Evolutionary conservation across 2,113 vertebrate genomes (phyloP), one percentile per base, ranked within the genome.

Genomic region (Glaucidium brasilianum): DNA sequence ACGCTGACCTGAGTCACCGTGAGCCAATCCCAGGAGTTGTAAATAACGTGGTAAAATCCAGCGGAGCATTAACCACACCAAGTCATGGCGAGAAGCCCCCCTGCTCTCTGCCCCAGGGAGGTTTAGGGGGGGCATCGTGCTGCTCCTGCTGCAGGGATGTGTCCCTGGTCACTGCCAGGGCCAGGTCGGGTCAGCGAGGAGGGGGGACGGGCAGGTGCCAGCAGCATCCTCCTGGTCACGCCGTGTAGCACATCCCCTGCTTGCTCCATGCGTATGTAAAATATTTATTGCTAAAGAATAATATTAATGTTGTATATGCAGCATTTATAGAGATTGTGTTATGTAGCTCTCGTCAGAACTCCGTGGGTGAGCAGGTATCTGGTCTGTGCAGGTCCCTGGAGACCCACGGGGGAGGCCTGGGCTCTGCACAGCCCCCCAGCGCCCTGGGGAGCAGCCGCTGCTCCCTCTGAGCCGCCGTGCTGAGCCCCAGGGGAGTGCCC

Each of bases 341-440:
- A 6, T 0, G 3, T 2, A 9, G 25, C 2, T 3, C 45, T 3
- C 56, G 5, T 3, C 47, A 8, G 35, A 37, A 10, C 55, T 2
- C n/a, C 8, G 53, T 3, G 13, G n/a, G 15, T 43, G 43, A 17
- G 43, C 43, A 43, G 43, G 43, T 43, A 43, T 15, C 39, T 39
- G 39, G 9, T 39, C 39, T 39, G 39, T 39, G 39, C 43, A 45
- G 43, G 43, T 45, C 18, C 43, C 43, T 16, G 43, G 43, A 47
- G 45, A 47, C 45, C 20, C 45, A 18, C 45, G 17, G 45, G 25
- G 10, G 23, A 9, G 39, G 2, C 49, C 32, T 32, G 25, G 1
- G 43, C 43, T 14, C n/a, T 1, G 19, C 35, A 2, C 45, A 13
- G n/a, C 29, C 58, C 2, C 60, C 76, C 35, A 7, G 37, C 16